Evolutionary conservation across 2,113 vertebrate species (phyloP), one percentile per base, ranked within the genome.

Genomic region (Saiga tatarica): DNA sequence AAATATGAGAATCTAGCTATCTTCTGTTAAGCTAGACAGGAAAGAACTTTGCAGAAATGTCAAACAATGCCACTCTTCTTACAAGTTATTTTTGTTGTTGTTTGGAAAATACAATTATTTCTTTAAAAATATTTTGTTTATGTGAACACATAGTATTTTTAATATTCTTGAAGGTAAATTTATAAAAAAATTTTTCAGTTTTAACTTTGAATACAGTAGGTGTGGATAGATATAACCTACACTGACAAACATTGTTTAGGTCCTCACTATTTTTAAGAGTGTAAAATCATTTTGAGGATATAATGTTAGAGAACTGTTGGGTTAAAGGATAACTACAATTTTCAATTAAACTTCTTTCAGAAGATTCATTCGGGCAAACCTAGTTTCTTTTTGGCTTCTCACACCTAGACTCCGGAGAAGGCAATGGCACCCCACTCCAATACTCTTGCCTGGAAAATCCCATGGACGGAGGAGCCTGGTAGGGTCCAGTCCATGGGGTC

Each of bases 291-390:
- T 96, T n/a, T 71, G 67, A 95, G 42, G 60, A 47, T 21, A 59
- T 23, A 94, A 79, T 47, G 28, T 57, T 82, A 52, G 60, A 92
- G 53, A 91, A 53, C 1, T 17, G 17, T n/a, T 83, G 33, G 76
- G 23, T 91, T 89, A 95, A 97, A 95, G 71, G 15, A 84, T 86
- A 89, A 87, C 14, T 47, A 85, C 50, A 25, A 94, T 82, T 91
- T 97, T 74, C 55, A 94, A 11, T 76, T 67, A 82, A 93, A 92
- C 30, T 90, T 85, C 36, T 91, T 88, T 87, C 30, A 89, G 62
- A 94, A 93, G 78, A 71, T 36, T 95, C 7, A 42, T 59, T 59
- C 11, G 55, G 52, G 45, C n/a, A 92, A 78, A 47, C 23, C 62
- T 89, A 83, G 25, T 67, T 95, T 59, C 39, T 17, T 74, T 25